Base-by-base conservation (phyloP, 2,113 vertebrate species). In the Nothobranchius furzeri region DNA sequence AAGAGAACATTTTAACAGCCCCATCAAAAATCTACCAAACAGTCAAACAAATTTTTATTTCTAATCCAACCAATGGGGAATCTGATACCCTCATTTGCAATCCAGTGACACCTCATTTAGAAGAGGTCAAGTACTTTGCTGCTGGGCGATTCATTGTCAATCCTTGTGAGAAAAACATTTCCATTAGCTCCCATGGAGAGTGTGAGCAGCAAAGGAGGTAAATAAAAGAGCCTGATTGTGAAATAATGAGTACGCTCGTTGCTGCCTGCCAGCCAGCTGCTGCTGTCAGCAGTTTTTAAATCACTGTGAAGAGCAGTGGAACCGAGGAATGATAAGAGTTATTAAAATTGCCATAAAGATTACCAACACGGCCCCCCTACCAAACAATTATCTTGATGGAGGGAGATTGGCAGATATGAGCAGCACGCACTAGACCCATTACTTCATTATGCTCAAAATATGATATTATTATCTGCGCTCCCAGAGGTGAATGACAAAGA, bases 201-300 rank as follows among this genome's bases (percentile, higher is more conserved):
- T 40, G 20, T 68, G 64, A 69, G 76, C 54, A 49, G 68, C 10
- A 47, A 65, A 62, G 79, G 58, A 73, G 77, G 85, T 87, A 83
- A 89, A 87, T 83, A 85, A 84, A 86, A 81, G 81, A 74, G 14
- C 62, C 68, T 82, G 83, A 84, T 85, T 77, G 79, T 78, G 74
- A 75, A 85, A 85, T 89, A 85, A 89, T 89, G 79, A 89, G 80
- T 40, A 45, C 5, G 47, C 69, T 52, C 69, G 73, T 85, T 72
- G 78, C 68, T 68, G 65, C 60, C 67, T 77, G 70, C 73, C 75
- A 82, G 75, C 48, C 57, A 14, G 60, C 73, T 86, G 79, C 79
- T 81, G 83, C 68, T 80, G 78, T 87, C 87, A 89, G 87, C 87
- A 86, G 75, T 60, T 86, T 86, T 76, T 79, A 64, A 85, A 83